A percentile compares a stretch with the other conserved stretches of the same genome.
phyloP scores from a whole-genome alignment of 2,797 vertebrate species.

The Notamacropus eugenii region DNA sequence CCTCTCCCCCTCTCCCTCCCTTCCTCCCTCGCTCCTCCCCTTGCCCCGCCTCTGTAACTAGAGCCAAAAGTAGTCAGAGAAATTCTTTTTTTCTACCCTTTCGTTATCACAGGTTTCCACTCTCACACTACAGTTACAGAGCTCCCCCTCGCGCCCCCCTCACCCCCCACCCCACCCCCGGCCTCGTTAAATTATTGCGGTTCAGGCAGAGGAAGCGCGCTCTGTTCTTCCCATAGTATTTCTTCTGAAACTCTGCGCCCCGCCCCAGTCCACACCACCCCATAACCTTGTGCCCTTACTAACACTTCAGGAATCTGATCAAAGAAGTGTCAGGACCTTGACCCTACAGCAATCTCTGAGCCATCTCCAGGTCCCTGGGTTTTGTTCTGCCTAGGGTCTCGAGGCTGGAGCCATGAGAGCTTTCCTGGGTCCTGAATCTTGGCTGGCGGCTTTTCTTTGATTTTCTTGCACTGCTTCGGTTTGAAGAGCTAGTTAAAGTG shows the following conservation, averaged over 20 bases:
- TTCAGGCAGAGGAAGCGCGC: not conserved
- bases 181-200: no score
- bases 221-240: not conserved
- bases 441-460: not conserved
- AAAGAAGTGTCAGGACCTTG: no score
- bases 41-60: not conserved
- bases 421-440: not conserved
- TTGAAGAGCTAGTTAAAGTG: constrained; percentile 32
- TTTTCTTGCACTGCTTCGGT: not conserved
- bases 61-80: not conserved
- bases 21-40: no score
- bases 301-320: no score
- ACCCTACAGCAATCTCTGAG: no score
- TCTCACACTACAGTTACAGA: not conserved
- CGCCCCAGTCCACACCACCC: no score
- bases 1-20: no score
- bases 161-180: no score
- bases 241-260: not conserved
- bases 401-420: not conserved
- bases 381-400: not conserved
- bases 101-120: not conserved
- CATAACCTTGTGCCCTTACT: not conserved
- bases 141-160: accelerated
- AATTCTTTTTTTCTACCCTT: not conserved
- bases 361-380: not conserved